Evolutionary conservation across 1,140 invertebrate genomes (phyloP), one percentile per base, ranked within the genome.

Genomic region (Eubasilissa regina): DNA sequence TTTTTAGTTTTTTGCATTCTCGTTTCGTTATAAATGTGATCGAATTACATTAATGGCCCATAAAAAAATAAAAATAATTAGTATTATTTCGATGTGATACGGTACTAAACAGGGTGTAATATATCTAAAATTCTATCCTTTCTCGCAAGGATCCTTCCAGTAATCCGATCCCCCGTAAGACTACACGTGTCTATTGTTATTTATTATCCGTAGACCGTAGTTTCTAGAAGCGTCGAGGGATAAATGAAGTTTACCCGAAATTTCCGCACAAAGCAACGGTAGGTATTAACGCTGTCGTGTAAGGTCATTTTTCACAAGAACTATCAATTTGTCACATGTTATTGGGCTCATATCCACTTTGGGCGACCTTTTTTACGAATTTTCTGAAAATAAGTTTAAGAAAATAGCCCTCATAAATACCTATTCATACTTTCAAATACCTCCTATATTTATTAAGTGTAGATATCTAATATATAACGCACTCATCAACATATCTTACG

Each of bases 281-380:
- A 35, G 25, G 25, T 35, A 6, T 35, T 21, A 51, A 9, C 12
- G 6, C 66, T 25, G 66, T 70, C 47, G 45, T 47, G 45, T 70
- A 11, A 47, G 66, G 66, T 70, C 66, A 70, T 70, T 70, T 70
- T 70, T 70, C 66, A 70, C 19, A 19, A 51, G 15, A 17, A 70
- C 66, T 51, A 70, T 70, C 66, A 70, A 70, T 70, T 70, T 70
- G 66, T 70, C 66, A 70, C 47, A 19, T 70, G 66, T 70, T 70
- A 70, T 70, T 70, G 66, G 66, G 17, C 45, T 10, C 15, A 21
- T 70, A 19, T 48, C 17, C 66, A 35, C 66, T 70, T 13, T 8
- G 1, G 48, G 45, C 51, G 66, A 70, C 66, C 66, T 70, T 48
- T 62, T 70, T 25, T 70, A 21, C 21, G 35, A 66, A 44, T 66